phyloP scores from a whole-genome alignment of 1,140 invertebrate species.

The Pararge aegeria region DNA sequence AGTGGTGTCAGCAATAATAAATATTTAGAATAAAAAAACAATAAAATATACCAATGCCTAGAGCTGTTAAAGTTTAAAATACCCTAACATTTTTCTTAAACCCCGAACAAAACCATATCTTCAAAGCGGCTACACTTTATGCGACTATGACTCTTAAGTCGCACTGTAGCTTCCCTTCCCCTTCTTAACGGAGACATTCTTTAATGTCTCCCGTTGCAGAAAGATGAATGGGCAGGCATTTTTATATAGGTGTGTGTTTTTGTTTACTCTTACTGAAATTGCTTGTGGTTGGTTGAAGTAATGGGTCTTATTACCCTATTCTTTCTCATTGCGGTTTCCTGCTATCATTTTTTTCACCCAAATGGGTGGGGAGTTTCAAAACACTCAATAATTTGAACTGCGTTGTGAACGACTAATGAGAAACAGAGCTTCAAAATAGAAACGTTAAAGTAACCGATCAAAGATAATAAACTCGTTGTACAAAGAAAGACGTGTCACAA shows the following conservation, averaged over 20 bases:
- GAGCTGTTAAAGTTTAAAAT: slow-evolving; percentile 44
- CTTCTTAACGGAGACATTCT: slow-evolving; percentile 73
- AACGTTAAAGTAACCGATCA: slow-evolving; percentile 51
- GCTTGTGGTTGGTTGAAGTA: slow-evolving; percentile 65
- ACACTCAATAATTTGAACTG: slow-evolving; percentile 20
- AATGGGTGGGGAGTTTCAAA: slow-evolving; percentile 9
- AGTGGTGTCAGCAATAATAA: slow-evolving; percentile 51
- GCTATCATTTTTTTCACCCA: slow-evolving; percentile 2
- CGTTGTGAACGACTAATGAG: slow-evolving; percentile 36
- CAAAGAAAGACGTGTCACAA: slow-evolving; percentile 68
- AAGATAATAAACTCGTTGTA: slow-evolving; percentile 73
- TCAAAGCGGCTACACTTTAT: slow-evolving; percentile 39
- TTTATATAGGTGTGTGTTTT: slow-evolving; percentile 73
- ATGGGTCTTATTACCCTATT: slow-evolving; percentile 62
- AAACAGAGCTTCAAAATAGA: slow-evolving; percentile 48
- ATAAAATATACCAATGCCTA: slow-evolving; percentile 37
- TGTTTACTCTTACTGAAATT: slow-evolving; percentile 65
- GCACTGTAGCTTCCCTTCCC: slow-evolving; percentile 52
- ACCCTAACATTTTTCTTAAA: slow-evolving; percentile 26
- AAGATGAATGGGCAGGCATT: slow-evolving; percentile 76
- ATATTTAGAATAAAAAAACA: slow-evolving; percentile 56
- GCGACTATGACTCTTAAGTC: slow-evolving; percentile 51
- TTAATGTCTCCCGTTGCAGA: slow-evolving; percentile 74
- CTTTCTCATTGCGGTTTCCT: slow-evolving; percentile 61
- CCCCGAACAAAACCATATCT: slow-evolving; percentile 30